These are phyloP conservation scores for Ispidina lecontei DNA, from an alignment of 2,797 vertebrate species.

Conservation along the genomic window DNA sequence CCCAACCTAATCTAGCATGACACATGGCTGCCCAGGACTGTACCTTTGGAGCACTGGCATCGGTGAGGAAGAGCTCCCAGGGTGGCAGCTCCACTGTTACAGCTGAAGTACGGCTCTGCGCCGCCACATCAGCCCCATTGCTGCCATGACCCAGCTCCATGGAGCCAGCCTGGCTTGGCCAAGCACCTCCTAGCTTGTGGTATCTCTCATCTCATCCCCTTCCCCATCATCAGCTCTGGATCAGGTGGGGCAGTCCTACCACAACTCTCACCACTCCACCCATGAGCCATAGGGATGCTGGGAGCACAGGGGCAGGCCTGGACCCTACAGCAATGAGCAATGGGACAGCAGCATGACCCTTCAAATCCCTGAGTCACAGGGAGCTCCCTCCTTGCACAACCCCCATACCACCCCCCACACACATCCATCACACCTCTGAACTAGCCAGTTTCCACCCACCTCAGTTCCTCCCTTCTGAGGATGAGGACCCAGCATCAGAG, in stretches of 20 bases:
- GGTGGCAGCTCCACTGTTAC: not conserved
- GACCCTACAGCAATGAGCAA: not conserved
- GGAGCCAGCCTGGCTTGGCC: not conserved
- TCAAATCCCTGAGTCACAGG: accelerated
- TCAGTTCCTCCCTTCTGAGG: not conserved
- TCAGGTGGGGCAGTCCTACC: not conserved
- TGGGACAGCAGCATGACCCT: accelerated
- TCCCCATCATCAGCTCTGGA: not conserved
- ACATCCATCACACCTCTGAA: not conserved
- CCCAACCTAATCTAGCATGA: not conserved
- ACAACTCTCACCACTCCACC: not conserved
- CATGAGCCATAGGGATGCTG: not conserved
- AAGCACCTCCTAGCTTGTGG: accelerated
- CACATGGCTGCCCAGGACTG: not conserved
- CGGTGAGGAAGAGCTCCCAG: not conserved
- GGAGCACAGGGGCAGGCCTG: not conserved
- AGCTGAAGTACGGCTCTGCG: not conserved
- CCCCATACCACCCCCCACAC: too few relatives aligned
- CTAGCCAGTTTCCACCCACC: not conserved
- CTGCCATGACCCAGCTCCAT: accelerated
- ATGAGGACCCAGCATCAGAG: not conserved
- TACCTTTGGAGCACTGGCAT: not conserved
- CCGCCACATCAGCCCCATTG: not conserved
- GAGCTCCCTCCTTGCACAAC: not conserved
- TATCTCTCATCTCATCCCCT: not conserved